Conservation (phyloP, 2,888 invertebrate species). For the Xanthorhoe designata region DNA sequence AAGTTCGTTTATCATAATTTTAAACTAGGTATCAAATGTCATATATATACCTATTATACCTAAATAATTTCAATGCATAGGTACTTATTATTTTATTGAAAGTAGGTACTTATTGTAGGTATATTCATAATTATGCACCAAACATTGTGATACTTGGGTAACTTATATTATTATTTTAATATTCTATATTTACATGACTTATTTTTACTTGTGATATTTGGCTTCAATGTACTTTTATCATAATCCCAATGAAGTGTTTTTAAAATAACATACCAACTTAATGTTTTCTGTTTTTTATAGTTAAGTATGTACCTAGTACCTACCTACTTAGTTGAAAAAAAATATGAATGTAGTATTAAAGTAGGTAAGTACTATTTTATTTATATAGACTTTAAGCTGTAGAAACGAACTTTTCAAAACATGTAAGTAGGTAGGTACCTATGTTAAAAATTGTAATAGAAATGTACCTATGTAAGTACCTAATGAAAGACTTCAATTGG, state of each 20-base stretch:
- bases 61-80: not conserved
- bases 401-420: too few relatives aligned
- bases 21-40: not conserved
- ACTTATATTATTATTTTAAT: conserved; percentile 68
- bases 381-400: too few relatives aligned
- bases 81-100: not conserved
- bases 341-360: too few relatives aligned
- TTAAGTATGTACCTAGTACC: too few relatives aligned
- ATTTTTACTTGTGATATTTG: conserved; percentile 77
- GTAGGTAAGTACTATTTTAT: too few relatives aligned
- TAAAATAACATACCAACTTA: not conserved
- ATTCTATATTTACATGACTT: conserved; percentile 57
- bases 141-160: conserved; percentile 75
- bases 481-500: not conserved
- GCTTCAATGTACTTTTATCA: conserved; percentile 64
- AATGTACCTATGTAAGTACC: too few relatives aligned
- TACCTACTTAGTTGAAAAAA: too few relatives aligned
- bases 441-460: too few relatives aligned
- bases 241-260: conserved; percentile 52
- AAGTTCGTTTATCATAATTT: not conserved
- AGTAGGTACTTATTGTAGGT: not conserved
- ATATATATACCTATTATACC: too few relatives aligned
- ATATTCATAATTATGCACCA: conserved; percentile 58
- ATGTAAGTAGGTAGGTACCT: too few relatives aligned
- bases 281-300: too few relatives aligned